Conservation (phyloP, 2,113 vertebrate species). For the Lutjanus erythropterus region DNA sequence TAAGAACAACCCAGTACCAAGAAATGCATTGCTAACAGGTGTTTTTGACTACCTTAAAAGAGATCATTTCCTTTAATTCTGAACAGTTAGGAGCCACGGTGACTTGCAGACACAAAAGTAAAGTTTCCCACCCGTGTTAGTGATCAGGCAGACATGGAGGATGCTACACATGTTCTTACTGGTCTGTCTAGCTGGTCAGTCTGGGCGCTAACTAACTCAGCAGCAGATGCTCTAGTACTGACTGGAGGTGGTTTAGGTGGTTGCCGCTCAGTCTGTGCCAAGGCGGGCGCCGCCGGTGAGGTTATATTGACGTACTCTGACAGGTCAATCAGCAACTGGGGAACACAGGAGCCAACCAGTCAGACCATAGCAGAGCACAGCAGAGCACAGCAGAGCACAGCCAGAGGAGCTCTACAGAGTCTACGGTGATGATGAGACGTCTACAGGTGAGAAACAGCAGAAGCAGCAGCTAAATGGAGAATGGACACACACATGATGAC, state of each 20-base stretch:
- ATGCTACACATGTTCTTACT: constrained; percentile 62
- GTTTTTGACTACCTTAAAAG: no score
- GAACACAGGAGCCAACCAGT: constrained; percentile 79
- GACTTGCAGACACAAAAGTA: background rate
- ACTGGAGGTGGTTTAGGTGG: constrained; percentile 72
- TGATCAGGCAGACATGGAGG: constrained; percentile 57
- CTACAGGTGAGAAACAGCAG: constrained; percentile 29
- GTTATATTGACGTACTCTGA: constrained; percentile 75
- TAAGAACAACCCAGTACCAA: background rate
- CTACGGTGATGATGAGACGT: constrained; percentile 21
- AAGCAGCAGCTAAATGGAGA: constrained; percentile 24
- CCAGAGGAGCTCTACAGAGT: constrained; percentile 34
- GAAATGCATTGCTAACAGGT: background rate
- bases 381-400: constrained; percentile 26
- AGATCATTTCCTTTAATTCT: fast-evolving
- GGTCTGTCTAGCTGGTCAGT: constrained; percentile 34
- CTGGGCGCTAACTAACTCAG: constrained; percentile 64
- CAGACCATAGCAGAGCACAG: constrained; percentile 59
- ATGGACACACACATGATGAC: background rate
- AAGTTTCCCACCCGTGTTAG: constrained; percentile 46
- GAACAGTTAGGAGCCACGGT: background rate
- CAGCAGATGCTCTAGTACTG: constrained; percentile 37
- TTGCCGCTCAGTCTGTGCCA: constrained; percentile 53
- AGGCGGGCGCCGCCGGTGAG: constrained; percentile 37
- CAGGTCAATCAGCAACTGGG: constrained; percentile 80